Percentiles rank a stretch among this genome's conserved stretches.
Evolutionary conservation across 2,888 invertebrate genomes (phyloP).

Genomic region (Chrysopilus asiliformis): DNA sequence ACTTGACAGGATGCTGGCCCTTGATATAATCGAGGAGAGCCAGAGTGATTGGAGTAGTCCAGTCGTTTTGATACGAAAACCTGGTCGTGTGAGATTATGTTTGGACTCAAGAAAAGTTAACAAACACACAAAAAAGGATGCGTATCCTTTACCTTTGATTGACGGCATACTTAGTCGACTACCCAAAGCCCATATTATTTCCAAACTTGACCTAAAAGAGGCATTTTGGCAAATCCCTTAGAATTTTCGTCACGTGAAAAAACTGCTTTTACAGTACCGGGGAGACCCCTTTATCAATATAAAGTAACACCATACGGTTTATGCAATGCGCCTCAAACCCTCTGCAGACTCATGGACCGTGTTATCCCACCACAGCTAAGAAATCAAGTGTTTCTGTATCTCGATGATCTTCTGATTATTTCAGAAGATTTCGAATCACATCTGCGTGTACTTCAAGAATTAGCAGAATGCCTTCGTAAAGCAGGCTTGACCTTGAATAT

Average conservation of each 20-base stretch:
- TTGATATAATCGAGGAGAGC: not conserved
- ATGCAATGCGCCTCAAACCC: no score
- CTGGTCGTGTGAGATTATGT: no score
- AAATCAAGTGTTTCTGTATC: slow-evolving; percentile 1
- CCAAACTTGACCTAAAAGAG: slow-evolving; percentile 18
- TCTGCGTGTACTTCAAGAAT: not conserved
- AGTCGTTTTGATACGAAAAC: no score
- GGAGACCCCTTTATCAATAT: not conserved
- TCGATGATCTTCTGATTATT: slow-evolving; percentile 3
- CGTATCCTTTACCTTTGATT: no score
- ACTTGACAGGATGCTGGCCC: not conserved
- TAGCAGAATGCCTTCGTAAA: not conserved
- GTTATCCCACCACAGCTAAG: not conserved
- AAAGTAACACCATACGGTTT: not conserved
- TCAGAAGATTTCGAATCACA: not conserved
- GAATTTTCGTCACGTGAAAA: no score
- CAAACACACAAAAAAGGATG: no score
- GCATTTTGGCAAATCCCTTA: slow-evolving; percentile 15
- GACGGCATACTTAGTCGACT: slow-evolving; percentile 1
- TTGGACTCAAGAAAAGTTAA: no score
- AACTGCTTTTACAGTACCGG: slow-evolving; percentile 12
- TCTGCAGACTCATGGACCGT: not conserved
- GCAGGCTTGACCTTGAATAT: not conserved
- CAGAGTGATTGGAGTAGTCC: no score
- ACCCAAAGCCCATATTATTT: slow-evolving; percentile 17